Base-by-base conservation (phyloP, 1,140 invertebrate genomes). In the Pseudobourletiella spinata region DNA sequence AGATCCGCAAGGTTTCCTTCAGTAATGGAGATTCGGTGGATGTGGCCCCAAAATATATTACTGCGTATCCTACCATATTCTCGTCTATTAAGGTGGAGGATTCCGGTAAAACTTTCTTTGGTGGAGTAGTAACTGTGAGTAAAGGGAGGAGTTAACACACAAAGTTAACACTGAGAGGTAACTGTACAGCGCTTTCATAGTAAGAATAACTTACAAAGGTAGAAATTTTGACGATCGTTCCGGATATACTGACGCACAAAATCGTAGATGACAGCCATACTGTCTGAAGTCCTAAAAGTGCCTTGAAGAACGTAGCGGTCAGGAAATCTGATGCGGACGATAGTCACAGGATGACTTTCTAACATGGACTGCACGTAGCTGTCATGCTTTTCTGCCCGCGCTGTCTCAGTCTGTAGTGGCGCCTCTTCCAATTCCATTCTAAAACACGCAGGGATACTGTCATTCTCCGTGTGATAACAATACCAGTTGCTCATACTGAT, bases 321-420 rank as follows among this genome's bases (percentile, higher is more conserved):
- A 2, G 88, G 87, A 75, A 93, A 92, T 71, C 86, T 83, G 68
- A 93, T 79, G 51, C 89, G 76, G 46, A 92, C 84, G 11, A 90
- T 81, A 46, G 83, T 82, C 71, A 82, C 79, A 66, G 83, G 82
- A 73, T 91, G 90, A 61, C 80, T 80, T 59, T 81, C 77, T 20
- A 88, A 71, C 69, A 80, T 79, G 18, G 78, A 74, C 48, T 83
- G 65, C 66, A 79, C 79, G 46, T 75, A 77, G 71, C 83, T 81
- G 64, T 84, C 79, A 60, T 81, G 74, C 71, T 85, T 79, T 30
- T 83, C 73, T 66, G 83, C 75, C 62, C 84, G 76, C 70, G 85
- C 77, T 24, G 80, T 74, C 26, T 80, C 74, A 1, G 86, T 89
- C 64, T 83, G 72, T 28, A 92, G 71, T 8, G 84, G 85, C 29